Evolutionary conservation across 1,140 invertebrate species (phyloP), one percentile per base, ranked within the genome.

Genomic region (Trichonephila clavipes): DNA sequence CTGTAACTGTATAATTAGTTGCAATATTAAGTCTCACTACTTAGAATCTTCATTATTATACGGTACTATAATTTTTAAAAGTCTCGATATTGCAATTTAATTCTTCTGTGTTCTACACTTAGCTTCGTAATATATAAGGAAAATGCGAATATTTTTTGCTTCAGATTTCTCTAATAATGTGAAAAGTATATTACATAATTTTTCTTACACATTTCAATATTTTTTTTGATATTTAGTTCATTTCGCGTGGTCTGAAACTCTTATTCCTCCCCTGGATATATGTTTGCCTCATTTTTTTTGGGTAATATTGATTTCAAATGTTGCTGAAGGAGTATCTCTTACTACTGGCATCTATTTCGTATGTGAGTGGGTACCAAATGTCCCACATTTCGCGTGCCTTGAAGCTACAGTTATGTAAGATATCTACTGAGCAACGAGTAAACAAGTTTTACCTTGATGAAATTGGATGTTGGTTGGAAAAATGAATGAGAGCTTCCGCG

Each of bases 401-500:
- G 51, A 21, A 82, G 58, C 59, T 82, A 18, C 21, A 28, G 44
- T 90, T 90, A 82, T 82, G 59, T 62, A 90, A 90, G 88, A 18
- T 40, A 81, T 61, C 24, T 12, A 58, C 28, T 18, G 18, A 58
- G 59, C 34, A 28, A 59, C 66, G n/a, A n/a, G 59, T 90, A 90
- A 90, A 90, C 89, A 82, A 61, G 59, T 24, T 28, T 89, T 89
- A 62, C 88, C 88, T 89, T 89, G 88, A 77, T 24, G 34, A 21
- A n/a, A 62, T 62, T 64, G 24, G 51, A 69, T 72, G 34, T 51
- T 12, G 58, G 58, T 51, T 58, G 28, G 64, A 61, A 86, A 61
- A 24, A 88, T 88, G 34, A 61, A 81, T 21, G 59, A 61, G 19
- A 59, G 51, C 40, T 81, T 82, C 44, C 51, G 19, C 19, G 62